Evolutionary conservation across 2,888 invertebrate genomes (phyloP).

Genomic region (Oegoconia quadripuncta): DNA sequence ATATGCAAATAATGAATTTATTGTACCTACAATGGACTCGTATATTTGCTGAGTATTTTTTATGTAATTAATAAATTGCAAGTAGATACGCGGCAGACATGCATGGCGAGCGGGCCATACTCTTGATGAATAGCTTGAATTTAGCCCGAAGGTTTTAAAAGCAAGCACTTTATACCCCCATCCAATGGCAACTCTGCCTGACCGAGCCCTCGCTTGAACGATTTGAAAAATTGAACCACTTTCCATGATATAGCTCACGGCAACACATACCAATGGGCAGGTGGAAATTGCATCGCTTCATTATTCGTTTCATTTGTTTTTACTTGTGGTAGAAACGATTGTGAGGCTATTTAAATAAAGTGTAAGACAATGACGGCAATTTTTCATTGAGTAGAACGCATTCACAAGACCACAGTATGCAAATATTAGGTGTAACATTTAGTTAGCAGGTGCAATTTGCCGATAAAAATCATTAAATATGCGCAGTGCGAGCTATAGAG

Average conservation of each 20-base stretch:
- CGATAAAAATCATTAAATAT: neutral
- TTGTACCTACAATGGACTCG: conserved; percentile 1
- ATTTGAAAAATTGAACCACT: conserved; percentile 63
- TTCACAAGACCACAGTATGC: conserved; percentile 11
- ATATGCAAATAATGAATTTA: conserved; percentile 19
- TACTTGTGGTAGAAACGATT: conserved; percentile 37
- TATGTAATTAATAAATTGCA: conserved; percentile 16
- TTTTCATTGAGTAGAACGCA: conserved; percentile 23
- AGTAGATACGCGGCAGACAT: conserved; percentile 15
- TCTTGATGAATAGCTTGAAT: conserved; percentile 24
- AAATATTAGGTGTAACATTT: neutral
- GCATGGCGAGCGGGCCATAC: conserved; percentile 13
- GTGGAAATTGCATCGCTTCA: conserved; percentile 54
- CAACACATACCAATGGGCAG: conserved; percentile 51
- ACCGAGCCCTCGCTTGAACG: conserved; percentile 21
- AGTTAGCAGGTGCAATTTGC: neutral
- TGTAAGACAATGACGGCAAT: conserved; percentile 26
- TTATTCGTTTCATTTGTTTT: conserved; percentile 42
- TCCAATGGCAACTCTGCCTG: conserved; percentile 21
- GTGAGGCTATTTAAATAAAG: conserved; percentile 41
- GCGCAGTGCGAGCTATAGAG: neutral
- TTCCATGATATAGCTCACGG: conserved; percentile 51
- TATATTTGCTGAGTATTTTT: conserved; percentile 14
- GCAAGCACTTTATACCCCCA: conserved; percentile 14
- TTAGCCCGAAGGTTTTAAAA: conserved; percentile 19